Base-by-base conservation (phyloP, 2,888 invertebrate species). In the Diadromus collaris region DNA sequence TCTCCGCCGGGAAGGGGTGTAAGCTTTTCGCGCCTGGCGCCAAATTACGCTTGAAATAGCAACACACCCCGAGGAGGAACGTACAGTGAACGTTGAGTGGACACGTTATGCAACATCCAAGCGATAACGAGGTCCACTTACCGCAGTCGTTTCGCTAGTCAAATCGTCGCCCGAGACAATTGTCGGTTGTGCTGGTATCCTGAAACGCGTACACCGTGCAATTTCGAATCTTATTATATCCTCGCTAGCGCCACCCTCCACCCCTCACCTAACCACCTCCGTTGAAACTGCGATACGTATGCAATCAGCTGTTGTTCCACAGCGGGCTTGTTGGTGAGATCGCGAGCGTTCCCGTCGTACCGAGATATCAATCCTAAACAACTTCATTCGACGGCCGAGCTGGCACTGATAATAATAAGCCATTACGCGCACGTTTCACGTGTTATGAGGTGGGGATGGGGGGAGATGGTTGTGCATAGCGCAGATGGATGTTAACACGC, bases 361-460 rank as follows among this genome's bases (percentile, higher is more conserved):
- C 70, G 74, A 80, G 84, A 85, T 85, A 84, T 82, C 78, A 81
- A 85, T 85, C 83, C 81, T 64, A 58, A 84, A 88, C 86, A 85
- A 88, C 87, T 88, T 87, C 84, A 88, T 88, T 84, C 85, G 81
- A 82, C 82, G 76, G 82, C 69, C 77, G 75, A 61, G 76, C 65
- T 58, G 19, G 69, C 60, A 82, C 83, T 83, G 84, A 86, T 86
- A 87, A 88, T 87, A 86, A 85, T 83, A 84, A 87, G 83, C 82
- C 82, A 87, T 87, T 86, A 88, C 78, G 78, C 72, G 84, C 88
- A 86, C 86, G 86, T 86, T 84, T 82, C 75, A 75, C 82, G 83
- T 84, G 82, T 85, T 85, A 84, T 78, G 76, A 13, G 48, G 27
- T 46, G 58, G 6, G 54, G 29, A 29, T 7, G 27, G 54, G 1